A percentile compares a stretch with the other conserved stretches of the same genome.
Conservation (phyloP, 2,113 vertebrate species). For the Nothocercus nigrocapillus region DNA sequence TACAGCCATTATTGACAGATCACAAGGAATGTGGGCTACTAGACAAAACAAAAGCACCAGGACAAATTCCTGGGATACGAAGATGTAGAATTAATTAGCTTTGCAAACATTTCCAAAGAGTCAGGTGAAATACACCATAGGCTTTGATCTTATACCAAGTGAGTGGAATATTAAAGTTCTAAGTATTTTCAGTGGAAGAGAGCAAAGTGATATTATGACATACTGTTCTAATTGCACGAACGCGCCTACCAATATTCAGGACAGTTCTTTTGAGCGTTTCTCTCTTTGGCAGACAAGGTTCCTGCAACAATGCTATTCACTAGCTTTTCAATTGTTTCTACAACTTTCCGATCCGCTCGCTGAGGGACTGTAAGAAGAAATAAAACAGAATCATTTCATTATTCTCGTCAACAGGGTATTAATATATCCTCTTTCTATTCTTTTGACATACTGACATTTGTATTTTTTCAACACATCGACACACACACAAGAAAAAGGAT, state of each 20-base stretch:
- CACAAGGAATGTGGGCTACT: neutral
- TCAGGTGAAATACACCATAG: neutral
- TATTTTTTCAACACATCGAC: neutral
- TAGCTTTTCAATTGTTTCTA: slow-evolving; percentile 75
- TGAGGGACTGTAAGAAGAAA: slow-evolving; percentile 46
- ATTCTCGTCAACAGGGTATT: no score
- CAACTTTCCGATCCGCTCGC: slow-evolving; percentile 70
- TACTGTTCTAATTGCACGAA: neutral
- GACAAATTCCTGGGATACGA: neutral
- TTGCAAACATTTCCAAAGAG: neutral
- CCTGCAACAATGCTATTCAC: slow-evolving; percentile 65
- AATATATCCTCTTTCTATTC: fast-evolving
- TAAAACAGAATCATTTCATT: neutral
- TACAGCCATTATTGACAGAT: neutral
- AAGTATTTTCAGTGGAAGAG: neutral
- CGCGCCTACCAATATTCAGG: slow-evolving; percentile 79
- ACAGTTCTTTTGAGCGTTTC: slow-evolving; percentile 51
- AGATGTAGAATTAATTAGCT: neutral
- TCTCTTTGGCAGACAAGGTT: slow-evolving; percentile 69
- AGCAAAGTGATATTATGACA: neutral
- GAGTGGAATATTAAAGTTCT: neutral
- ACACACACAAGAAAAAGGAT: neutral
- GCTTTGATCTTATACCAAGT: neutral
- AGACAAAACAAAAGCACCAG: neutral
- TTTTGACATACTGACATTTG: neutral